A percentile compares a stretch with the other conserved stretches of the same genome.
These are phyloP conservation scores for Laodelphax striatellus DNA, from an alignment of 1,140 invertebrate genomes.

Conservation along the genomic window DNA sequence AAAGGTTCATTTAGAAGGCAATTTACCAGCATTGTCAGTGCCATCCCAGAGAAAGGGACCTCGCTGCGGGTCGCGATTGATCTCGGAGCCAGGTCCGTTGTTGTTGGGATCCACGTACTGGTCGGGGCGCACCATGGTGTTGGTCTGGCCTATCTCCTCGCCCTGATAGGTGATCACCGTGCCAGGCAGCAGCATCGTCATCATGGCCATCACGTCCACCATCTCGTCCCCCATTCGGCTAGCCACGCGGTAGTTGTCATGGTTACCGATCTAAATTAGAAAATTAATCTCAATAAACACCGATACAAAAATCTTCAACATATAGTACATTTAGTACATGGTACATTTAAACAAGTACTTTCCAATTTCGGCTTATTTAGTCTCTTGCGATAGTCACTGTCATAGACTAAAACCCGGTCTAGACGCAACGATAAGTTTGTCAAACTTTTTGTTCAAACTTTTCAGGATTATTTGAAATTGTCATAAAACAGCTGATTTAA, in stretches of 20 bases:
- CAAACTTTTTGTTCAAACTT: too few relatives aligned
- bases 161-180: slow-evolving; percentile 65
- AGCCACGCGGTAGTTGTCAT: slow-evolving; percentile 46
- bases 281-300: too few relatives aligned
- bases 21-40: slow-evolving; percentile 39
- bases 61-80: slow-evolving; percentile 46
- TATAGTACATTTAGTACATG: too few relatives aligned
- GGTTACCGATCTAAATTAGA: slow-evolving; percentile 44
- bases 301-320: too few relatives aligned
- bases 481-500: too few relatives aligned
- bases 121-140: slow-evolving; percentile 33
- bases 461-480: too few relatives aligned
- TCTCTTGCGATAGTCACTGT: too few relatives aligned
- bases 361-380: too few relatives aligned
- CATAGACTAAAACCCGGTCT: too few relatives aligned
- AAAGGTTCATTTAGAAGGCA: too few relatives aligned
- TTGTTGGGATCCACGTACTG: slow-evolving; percentile 29
- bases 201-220: slow-evolving; percentile 51
- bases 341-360: too few relatives aligned
- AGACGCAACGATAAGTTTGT: too few relatives aligned
- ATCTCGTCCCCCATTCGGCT: slow-evolving; percentile 41
- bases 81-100: slow-evolving; percentile 21
- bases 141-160: slow-evolving; percentile 56
- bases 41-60: slow-evolving; percentile 64
- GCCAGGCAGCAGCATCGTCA: slow-evolving; percentile 56